Base-by-base conservation (phyloP, 2,797 vertebrate genomes). In the Melanotaenia maccullochi region DNA sequence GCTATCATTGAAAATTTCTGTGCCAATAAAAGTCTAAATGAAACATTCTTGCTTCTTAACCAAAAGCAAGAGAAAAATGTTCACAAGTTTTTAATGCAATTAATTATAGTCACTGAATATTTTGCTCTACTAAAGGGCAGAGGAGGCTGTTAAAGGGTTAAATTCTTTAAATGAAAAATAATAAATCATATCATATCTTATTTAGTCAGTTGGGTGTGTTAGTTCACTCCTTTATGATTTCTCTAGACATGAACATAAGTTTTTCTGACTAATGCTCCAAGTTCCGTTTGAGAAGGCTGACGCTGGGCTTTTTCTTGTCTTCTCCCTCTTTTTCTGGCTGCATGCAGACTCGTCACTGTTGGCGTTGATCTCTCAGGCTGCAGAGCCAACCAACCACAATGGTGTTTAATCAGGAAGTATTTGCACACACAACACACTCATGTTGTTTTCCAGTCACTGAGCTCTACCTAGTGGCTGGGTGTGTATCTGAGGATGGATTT, bases 381-480 rank as follows among this genome's bases (percentile, higher is more conserved):
- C 66, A 54, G 16, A 72, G 40, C 55, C 83, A 78, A 81, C 8
- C 9, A 55, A 33, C 30, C 18, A 44, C 75, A 73, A 13, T 54
- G 42, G 30, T 71, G 66, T 76, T 80, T 60, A 60, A 24, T 51
- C 18, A 71, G 24, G 71, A 68, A 74, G 47, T 74, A 44, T 75
- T 79, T 75, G 58, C 49, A 66, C 57, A 51, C 59, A 25, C 12
- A 68, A 40, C 56, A 85, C 71, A 49, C 67, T 63, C 59, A 57
- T 62, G 33, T 33, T 24, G 16, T 28, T 14, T 28, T 49, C 38
- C 72, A 54, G 79, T 69, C 28, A 36, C 33, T 60, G 47, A 83
- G 84, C 86, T 73, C 83, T 60, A 85, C 74, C 86, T 81, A 76
- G 82, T 75, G 82, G 84, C 63, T 60, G 71, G 3, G 5, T 54